Percentiles rank a stretch among this genome's conserved stretches.
Evolutionary conservation across 2,113 vertebrate genomes (phyloP).

Genomic region (Dendrocopos noguchii): DNA sequence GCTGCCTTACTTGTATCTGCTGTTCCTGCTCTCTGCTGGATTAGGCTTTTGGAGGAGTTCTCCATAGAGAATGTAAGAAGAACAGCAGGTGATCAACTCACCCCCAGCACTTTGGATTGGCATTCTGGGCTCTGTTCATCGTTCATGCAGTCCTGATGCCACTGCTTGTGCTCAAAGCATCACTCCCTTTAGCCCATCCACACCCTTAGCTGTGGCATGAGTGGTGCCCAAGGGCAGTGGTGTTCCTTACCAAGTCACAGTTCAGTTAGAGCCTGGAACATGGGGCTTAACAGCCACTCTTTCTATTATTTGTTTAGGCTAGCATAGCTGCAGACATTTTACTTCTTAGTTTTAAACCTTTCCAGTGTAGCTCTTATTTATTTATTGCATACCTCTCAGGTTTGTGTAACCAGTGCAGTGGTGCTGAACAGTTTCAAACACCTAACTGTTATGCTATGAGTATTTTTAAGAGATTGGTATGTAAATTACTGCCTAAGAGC

Average conservation of each 20-base stretch:
- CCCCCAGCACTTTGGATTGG: neutral
- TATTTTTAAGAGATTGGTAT: neutral
- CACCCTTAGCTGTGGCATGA: neutral
- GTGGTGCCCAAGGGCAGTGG: too few relatives aligned
- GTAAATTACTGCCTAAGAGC: neutral
- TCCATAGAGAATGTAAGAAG: neutral
- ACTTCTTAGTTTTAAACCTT: neutral
- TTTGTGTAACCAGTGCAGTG: neutral
- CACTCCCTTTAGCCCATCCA: neutral
- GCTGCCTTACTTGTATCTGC: neutral
- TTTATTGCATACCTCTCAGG: neutral
- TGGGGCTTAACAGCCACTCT: accelerated
- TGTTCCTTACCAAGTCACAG: neutral
- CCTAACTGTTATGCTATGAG: neutral
- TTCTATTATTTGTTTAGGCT: neutral
- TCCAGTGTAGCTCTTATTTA: neutral
- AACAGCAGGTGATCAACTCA: neutral
- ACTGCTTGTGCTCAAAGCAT: neutral
- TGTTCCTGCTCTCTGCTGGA: neutral
- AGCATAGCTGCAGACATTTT: neutral
- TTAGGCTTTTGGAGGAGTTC: neutral
- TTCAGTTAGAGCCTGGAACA: neutral
- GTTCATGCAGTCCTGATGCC: neutral
- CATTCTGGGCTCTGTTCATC: neutral
- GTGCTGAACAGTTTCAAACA: neutral